Conservation (phyloP, 2,113 vertebrate species). For the Felis chaus region DNA sequence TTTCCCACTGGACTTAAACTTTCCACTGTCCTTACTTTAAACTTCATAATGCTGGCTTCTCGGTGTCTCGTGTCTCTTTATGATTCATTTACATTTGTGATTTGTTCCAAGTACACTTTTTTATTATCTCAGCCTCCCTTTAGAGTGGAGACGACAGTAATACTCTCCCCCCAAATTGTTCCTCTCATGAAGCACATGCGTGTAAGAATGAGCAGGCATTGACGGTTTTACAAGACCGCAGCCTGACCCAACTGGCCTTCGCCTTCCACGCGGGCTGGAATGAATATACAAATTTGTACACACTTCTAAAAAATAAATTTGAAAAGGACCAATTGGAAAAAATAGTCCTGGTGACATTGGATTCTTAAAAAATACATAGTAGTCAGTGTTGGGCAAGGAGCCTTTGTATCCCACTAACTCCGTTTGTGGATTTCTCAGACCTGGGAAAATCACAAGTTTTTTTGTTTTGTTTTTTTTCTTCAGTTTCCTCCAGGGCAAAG, state of each 20-base stretch:
- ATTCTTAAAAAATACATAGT: not conserved
- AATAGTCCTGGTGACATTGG: not conserved
- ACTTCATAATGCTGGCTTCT: not conserved
- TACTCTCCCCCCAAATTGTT: not conserved
- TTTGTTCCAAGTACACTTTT: not conserved
- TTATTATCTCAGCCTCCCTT: not conserved
- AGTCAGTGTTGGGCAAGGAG: not conserved
- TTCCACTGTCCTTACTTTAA: not conserved
- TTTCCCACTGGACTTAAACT: not conserved
- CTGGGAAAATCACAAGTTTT: not conserved
- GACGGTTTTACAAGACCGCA: not conserved
- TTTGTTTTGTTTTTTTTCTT: not conserved
- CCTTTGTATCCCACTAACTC: not conserved
- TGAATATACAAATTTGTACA: not conserved
- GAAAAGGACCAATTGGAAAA: not conserved
- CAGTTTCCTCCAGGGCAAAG: not conserved
- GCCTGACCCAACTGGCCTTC: not conserved
- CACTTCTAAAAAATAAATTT: not conserved
- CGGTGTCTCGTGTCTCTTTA: not conserved
- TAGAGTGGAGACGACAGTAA: not conserved
- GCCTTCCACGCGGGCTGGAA: not conserved
- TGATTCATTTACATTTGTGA: not conserved
- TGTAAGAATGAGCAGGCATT: not conserved
- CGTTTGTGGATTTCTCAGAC: not conserved
- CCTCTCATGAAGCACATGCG: not conserved